phyloP scores from a whole-genome alignment of 2,888 invertebrate genomes.

The Drosophila quinaria region DNA sequence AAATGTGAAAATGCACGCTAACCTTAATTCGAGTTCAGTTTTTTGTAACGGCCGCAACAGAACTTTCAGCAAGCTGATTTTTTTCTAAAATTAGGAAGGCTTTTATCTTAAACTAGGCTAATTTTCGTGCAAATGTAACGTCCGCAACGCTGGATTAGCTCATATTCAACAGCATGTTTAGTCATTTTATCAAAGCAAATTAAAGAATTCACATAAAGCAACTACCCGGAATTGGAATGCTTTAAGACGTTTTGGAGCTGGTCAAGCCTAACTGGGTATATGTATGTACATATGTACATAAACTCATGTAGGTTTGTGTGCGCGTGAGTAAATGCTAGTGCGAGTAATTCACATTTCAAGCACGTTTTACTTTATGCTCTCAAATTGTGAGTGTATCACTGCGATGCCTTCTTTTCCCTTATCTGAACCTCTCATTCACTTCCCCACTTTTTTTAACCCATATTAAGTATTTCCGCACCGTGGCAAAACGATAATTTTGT shows the following conservation, averaged over 20 bases:
- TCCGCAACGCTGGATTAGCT: too few relatives aligned
- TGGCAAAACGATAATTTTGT: conserved; percentile 76
- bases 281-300: not conserved
- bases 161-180: too few relatives aligned
- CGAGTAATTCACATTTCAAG: conserved; percentile 76
- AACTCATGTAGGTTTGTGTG: not conserved
- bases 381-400: conserved; percentile 77
- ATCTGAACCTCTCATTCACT: not conserved
- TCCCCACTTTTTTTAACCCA: not conserved
- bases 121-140: too few relatives aligned
- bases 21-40: too few relatives aligned
- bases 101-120: too few relatives aligned
- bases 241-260: not conserved
- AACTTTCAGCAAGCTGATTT: too few relatives aligned
- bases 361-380: conserved; percentile 77
- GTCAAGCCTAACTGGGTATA: not conserved
- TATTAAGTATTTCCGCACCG: conserved; percentile 25
- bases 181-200: not conserved
- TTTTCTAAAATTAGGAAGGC: too few relatives aligned
- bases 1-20: too few relatives aligned
- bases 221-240: not conserved
- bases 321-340: conserved; percentile 32
- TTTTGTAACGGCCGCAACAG: too few relatives aligned
- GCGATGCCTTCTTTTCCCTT: conserved; percentile 24
- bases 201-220: not conserved